phyloP scores from a whole-genome alignment of 2,888 invertebrate species.

The Sarcophaga subvicina region DNA sequence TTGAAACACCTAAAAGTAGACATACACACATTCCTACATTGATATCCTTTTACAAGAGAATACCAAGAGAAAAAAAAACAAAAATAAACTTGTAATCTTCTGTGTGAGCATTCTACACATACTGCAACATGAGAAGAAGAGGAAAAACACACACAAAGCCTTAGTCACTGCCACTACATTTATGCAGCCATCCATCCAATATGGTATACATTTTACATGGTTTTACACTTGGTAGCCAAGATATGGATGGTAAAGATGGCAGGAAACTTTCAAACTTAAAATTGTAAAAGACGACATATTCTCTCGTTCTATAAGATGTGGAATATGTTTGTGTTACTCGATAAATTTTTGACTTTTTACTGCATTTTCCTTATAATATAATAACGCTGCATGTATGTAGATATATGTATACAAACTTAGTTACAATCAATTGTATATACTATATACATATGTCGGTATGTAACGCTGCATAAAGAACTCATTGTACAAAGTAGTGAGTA shows the following conservation, averaged over 20 bases:
- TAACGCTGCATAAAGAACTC: neutral
- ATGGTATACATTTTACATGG: slow-evolving; percentile 27
- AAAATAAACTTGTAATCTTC: neutral
- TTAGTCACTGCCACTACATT: neutral
- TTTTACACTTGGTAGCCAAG: slow-evolving; percentile 44
- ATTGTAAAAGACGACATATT: slow-evolving; percentile 8
- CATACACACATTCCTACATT: neutral
- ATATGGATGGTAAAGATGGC: slow-evolving; percentile 27
- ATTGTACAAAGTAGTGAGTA: neutral
- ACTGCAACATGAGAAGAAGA: no score
- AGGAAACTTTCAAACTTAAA: slow-evolving; percentile 30
- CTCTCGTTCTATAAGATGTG: neutral
- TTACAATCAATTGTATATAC: neutral
- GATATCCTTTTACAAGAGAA: neutral
- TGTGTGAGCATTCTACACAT: neutral
- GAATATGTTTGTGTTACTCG: slow-evolving; percentile 25
- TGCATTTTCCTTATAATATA: slow-evolving; percentile 21
- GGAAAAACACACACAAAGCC: no score
- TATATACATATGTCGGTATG: neutral
- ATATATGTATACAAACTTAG: no score
- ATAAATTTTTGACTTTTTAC: slow-evolving; percentile 25
- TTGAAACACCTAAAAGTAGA: neutral
- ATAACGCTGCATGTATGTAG: neutral
- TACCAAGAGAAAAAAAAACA: neutral
- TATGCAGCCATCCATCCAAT: neutral